These are phyloP conservation scores for Lithophane leautieri DNA, from an alignment of 2,888 invertebrate species.

Conservation along the genomic window DNA sequence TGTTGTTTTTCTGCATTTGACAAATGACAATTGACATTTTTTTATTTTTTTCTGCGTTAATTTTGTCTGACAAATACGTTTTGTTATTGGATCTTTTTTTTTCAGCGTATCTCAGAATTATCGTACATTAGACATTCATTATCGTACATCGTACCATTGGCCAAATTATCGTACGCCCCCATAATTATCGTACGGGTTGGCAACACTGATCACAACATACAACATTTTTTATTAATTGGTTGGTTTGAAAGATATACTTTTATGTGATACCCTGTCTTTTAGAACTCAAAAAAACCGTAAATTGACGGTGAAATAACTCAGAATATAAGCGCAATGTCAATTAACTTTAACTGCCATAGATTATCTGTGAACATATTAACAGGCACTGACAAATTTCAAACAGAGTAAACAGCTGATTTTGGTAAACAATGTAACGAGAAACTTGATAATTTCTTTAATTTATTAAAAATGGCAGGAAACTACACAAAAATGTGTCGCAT, in stretches of 20 bases:
- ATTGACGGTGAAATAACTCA: not conserved
- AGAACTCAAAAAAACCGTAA: slow-evolving; percentile 17
- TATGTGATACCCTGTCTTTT: not conserved
- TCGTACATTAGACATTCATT: too few relatives aligned
- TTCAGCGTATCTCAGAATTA: too few relatives aligned
- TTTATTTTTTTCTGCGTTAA: too few relatives aligned
- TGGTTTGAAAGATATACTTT: not conserved
- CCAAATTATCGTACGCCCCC: too few relatives aligned
- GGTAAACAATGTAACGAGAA: slow-evolving; percentile 7
- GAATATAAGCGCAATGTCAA: not conserved
- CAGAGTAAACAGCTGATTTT: slow-evolving; percentile 31
- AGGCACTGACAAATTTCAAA: not conserved
- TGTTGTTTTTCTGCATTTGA: too few relatives aligned
- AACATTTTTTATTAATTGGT: too few relatives aligned
- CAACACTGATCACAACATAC: too few relatives aligned
- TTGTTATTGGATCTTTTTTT: too few relatives aligned
- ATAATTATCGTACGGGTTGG: too few relatives aligned
- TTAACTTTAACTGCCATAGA: not conserved
- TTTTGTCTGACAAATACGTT: too few relatives aligned
- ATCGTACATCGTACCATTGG: too few relatives aligned
- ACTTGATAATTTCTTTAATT: not conserved
- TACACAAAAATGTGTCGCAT: slow-evolving; percentile 39
- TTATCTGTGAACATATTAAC: not conserved
- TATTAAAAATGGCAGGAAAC: slow-evolving; percentile 31
- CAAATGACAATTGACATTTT: too few relatives aligned